phyloP scores from a whole-genome alignment of 2,888 invertebrate species.

The Tachina lurida region DNA sequence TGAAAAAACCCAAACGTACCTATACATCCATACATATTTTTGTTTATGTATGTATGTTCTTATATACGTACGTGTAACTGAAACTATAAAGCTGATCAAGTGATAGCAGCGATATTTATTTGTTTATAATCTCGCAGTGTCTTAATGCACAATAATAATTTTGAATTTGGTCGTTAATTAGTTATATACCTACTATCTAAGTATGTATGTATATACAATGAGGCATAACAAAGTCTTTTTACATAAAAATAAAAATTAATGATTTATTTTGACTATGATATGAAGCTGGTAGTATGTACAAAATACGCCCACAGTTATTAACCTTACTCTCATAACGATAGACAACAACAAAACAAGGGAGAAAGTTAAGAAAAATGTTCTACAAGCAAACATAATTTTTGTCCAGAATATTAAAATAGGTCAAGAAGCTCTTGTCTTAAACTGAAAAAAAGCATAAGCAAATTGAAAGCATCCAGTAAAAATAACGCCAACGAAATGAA shows the following conservation, averaged over 20 bases:
- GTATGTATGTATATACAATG: background rate
- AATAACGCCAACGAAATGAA: conserved; percentile 11
- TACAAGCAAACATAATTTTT: conserved; percentile 1
- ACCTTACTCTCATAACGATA: background rate
- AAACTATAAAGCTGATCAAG: too few species aligned
- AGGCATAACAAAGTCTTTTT: background rate
- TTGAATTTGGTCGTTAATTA: too few species aligned
- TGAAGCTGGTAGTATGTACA: background rate
- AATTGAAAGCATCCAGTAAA: background rate
- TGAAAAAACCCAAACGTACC: too few species aligned
- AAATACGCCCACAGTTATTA: conserved; percentile 9
- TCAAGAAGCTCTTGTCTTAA: conserved; percentile 46
- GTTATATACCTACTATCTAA: too few species aligned
- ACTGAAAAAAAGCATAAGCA: background rate
- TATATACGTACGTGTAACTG: too few species aligned
- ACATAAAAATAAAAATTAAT: background rate
- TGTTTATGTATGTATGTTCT: too few species aligned
- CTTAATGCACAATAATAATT: too few species aligned
- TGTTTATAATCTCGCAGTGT: too few species aligned
- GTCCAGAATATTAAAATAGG: conserved; percentile 50
- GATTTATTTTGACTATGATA: background rate
- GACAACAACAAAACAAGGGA: background rate
- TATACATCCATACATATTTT: too few species aligned
- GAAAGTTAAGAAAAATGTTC: background rate
- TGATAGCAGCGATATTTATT: too few species aligned